Evolutionary conservation across 2,888 invertebrate species (phyloP), one percentile per base, ranked within the genome.

Genomic region (Charanyca ferruginea): DNA sequence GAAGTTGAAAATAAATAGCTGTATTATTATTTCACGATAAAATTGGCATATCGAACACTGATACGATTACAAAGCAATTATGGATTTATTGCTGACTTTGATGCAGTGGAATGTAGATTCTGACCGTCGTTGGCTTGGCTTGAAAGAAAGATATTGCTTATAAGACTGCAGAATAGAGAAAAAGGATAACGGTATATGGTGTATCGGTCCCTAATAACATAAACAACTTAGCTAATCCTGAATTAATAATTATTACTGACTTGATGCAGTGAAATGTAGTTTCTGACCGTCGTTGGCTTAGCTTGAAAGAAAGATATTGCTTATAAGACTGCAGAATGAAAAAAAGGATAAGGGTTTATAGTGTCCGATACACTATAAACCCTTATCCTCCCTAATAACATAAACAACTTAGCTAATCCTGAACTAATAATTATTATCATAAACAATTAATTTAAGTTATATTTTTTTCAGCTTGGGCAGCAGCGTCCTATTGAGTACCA

Each of bases 1-100:
- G 55, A 66, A 66, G 57, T 57, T 20, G 23, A 28, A 45, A 64
- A 13, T 32, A 28, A 18, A 32, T 38, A 35, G 35, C 41, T n/a
- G 49, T 28, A 45, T 73, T 57, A 66, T 57, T 73, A 45, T 55
- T 42, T 9, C 23, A 18, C 20, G 28, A 48, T 48, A 18, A 48
- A 42, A 68, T 52, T 62, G 52, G 32, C 47, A 41, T 38, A 49
- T 54, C 48, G n/a, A 44, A 45, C n/a, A 35, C 22, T 44, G 53
- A 38, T 45, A 38, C 38, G 38, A 38, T 38, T 38, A 38, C 3
- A 38, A 38, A 38, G 38, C 5, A 38, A 38, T 38, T 38, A 38
- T 13, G 16, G 4, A 38, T 9, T 2, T 9, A 11, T 11, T 22
- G n/a, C 41, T n/a, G n/a, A n/a, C 18, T 11, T 25, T 55, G 5